Evolutionary conservation across 2,888 invertebrate species (phyloP).

Genomic region (Clanis bilineata): DNA sequence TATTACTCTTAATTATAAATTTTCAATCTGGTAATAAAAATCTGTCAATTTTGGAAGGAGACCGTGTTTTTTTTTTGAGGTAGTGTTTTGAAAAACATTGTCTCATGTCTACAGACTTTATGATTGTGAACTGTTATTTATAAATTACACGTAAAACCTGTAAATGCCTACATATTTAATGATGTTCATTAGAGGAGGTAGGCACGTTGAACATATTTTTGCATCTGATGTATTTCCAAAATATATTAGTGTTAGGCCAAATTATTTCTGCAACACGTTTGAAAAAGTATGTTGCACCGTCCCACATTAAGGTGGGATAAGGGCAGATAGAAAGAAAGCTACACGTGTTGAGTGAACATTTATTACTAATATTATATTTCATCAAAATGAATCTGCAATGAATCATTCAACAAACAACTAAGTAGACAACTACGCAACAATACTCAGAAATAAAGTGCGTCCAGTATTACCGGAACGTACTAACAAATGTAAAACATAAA

Average conservation of each 20-base stretch:
- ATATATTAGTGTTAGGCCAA: no score
- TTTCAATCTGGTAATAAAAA: not conserved
- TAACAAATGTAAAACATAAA: constrained; percentile 35
- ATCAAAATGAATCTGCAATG: not conserved
- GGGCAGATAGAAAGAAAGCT: no score
- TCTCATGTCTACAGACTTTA: not conserved
- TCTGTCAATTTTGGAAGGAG: not conserved
- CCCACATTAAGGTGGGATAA: no score
- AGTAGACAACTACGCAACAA: constrained; percentile 25
- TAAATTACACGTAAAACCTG: not conserved
- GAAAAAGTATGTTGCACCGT: no score
- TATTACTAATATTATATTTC: no score
- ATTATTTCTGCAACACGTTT: no score
- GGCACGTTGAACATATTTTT: no score
- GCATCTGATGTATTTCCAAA: no score
- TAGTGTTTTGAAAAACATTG: not conserved
- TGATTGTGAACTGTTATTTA: not conserved
- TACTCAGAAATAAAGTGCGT: constrained; percentile 34
- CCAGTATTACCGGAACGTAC: constrained; percentile 54
- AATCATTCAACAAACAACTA: constrained; percentile 15
- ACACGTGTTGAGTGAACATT: no score
- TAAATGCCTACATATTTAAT: not conserved
- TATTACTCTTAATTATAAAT: not conserved
- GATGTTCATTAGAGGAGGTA: no score
- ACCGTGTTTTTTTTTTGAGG: not conserved